Percentiles rank a stretch among this genome's conserved stretches.
Conservation (phyloP, 2,888 invertebrate species). For the Eucriotettix oculatus region DNA sequence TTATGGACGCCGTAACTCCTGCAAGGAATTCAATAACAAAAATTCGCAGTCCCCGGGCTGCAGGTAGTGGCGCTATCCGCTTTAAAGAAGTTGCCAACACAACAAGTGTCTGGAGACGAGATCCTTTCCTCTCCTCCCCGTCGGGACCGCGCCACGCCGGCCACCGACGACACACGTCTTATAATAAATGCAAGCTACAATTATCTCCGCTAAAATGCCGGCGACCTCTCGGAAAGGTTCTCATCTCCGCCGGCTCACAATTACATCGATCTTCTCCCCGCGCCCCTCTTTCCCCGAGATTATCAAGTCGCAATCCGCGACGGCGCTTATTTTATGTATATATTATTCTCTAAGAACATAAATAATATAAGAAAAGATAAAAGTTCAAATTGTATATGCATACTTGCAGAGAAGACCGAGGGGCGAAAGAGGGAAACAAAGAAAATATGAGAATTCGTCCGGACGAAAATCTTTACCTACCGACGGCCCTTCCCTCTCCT, state of each 20-base stretch:
- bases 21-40: slow-evolving; percentile 14
- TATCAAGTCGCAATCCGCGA: neutral
- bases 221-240: no score
- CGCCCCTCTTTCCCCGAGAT: neutral
- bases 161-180: no score
- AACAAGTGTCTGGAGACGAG: neutral
- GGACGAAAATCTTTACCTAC: neutral
- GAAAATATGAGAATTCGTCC: neutral
- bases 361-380: neutral
- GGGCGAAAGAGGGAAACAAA: neutral
- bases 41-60: slow-evolving; percentile 5
- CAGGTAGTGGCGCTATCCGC: neutral
- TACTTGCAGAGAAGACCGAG: neutral
- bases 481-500: neutral
- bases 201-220: no score
- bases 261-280: neutral
- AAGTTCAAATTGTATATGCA: neutral
- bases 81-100: neutral
- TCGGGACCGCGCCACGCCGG: neutral
- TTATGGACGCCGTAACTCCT: slow-evolving; percentile 14
- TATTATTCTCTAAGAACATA: neutral
- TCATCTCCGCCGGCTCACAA: no score
- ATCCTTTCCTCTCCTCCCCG: no score
- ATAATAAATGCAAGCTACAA: no score
- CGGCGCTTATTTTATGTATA: neutral